Evolutionary conservation across 1,140 invertebrate genomes (phyloP), one percentile per base, ranked within the genome.

Genomic region (Neodiprion virginianus): DNA sequence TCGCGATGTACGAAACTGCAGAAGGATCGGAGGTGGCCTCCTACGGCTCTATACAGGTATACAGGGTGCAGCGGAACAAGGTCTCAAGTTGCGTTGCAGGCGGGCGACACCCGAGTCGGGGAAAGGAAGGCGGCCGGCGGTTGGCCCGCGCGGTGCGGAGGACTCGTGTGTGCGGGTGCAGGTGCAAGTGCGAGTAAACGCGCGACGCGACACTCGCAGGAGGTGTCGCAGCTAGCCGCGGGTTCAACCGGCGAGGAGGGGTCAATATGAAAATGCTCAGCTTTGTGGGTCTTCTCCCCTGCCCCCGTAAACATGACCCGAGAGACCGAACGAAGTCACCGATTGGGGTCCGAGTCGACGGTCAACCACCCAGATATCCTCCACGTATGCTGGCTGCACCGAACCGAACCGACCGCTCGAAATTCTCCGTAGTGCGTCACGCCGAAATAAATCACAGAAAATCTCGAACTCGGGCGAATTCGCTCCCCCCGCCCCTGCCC

Each of bases 71-170:
- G 17, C 71, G 49, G 67, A 72, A 47, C 49, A 70, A 79, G 80
- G 78, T 81, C 80, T 81, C 77, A 76, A 71, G 77, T 77, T 79
- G 77, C 78, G 76, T 65, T 67, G 71, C 28, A 40, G 28, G 28
- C 28, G 28, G 28, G 72, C 50, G 40, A 71, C 70, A 71, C 70
- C 23, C 70, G 40, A 50, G 53, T 61, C 53, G 53, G 11, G 53
- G n/a, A 61, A 61, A 61, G 53, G 53, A 61, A 17, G 53, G 53
- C 53, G 53, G 53, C n/a, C 53, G n/a, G 53, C 53, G 53, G 53
- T 61, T 1, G 53, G n/a, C 11, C n/a, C 53, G 53, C 11, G 53
- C 53, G 5, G 2, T 40, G 28, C 28, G 28, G 28, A 40, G 28
- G 11, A 5, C n/a, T 61, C 53, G 11, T 61, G n/a, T 61, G 53